Conservation (phyloP, 1,140 invertebrate species). For the Cydia strobilella region DNA sequence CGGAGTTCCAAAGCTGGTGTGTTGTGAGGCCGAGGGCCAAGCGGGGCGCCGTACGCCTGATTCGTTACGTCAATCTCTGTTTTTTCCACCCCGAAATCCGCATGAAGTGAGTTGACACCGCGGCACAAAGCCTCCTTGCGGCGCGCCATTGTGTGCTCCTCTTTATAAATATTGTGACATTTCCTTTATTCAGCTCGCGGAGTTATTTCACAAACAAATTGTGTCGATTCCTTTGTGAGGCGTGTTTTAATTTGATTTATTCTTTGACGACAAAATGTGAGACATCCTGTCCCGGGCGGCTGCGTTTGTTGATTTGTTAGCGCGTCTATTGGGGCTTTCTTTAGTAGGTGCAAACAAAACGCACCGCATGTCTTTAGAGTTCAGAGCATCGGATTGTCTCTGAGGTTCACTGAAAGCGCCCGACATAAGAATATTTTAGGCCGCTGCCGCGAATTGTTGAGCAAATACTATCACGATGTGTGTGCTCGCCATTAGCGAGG, state of each 20-base stretch:
- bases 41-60: conserved; percentile 66
- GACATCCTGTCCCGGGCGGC: conserved; percentile 65
- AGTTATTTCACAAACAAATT: conserved; percentile 71
- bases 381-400: conserved; percentile 50
- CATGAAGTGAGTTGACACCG: conserved; percentile 76
- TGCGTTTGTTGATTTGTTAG: conserved; percentile 72
- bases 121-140: conserved; percentile 67
- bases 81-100: conserved; percentile 73
- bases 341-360: conserved; percentile 63
- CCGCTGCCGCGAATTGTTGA: conserved; percentile 40
- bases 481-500: conserved; percentile 24
- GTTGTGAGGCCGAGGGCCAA: conserved; percentile 49
- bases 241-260: conserved; percentile 78
- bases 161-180: conserved; percentile 80
- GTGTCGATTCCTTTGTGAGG: conserved; percentile 72
- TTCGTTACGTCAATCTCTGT: conserved; percentile 77
- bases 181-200: conserved; percentile 67
- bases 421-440: conserved; percentile 42
- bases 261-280: conserved; percentile 67
- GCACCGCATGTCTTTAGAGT: conserved; percentile 49
- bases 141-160: conserved; percentile 70
- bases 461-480: conserved; percentile 44
- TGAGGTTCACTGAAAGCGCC: conserved; percentile 40
- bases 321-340: conserved; percentile 66
- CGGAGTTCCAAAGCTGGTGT: conserved; percentile 47